Evolutionary conservation across 1,140 invertebrate species (phyloP).

Genomic region (Harpegnathos saltator): DNA sequence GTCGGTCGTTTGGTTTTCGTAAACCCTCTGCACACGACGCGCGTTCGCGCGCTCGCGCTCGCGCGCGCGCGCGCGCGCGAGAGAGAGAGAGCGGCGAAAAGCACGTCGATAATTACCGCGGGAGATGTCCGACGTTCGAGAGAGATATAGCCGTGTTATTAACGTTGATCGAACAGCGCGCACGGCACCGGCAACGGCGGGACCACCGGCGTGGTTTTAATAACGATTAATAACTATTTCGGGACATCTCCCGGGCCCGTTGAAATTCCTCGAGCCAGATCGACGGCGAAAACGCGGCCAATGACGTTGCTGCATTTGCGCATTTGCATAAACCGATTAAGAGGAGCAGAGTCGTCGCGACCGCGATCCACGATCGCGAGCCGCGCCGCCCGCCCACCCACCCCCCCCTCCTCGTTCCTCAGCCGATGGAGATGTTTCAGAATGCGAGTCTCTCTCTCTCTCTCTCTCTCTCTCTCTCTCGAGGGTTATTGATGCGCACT

Average conservation of each 20-base stretch:
- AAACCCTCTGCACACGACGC: conserved; percentile 14
- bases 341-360: conserved; percentile 44
- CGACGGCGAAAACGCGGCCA: conserved; percentile 19
- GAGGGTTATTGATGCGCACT: not conserved
- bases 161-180: conserved; percentile 43
- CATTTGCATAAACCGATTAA: conserved; percentile 71
- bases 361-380: conserved; percentile 3
- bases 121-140: conserved; percentile 8
- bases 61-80: not conserved
- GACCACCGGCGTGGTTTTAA: conserved; percentile 72
- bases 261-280: conserved; percentile 50
- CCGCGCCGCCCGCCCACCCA: conserved; percentile 10
- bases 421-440: not conserved
- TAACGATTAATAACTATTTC: conserved; percentile 67
- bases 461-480: too few species aligned
- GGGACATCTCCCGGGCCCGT: not conserved
- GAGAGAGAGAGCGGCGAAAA: conserved; percentile 35
- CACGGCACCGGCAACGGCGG: conserved; percentile 1
- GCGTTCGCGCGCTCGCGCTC: not conserved
- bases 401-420: conserved; percentile 4
- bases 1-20: not conserved
- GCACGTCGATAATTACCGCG: conserved; percentile 36
- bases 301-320: not conserved
- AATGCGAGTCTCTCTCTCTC: too few species aligned
- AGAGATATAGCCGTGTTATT: conserved; percentile 50